Evolutionary conservation across 2,888 invertebrate species (phyloP).

Genomic region (Amaurobius ferox): DNA sequence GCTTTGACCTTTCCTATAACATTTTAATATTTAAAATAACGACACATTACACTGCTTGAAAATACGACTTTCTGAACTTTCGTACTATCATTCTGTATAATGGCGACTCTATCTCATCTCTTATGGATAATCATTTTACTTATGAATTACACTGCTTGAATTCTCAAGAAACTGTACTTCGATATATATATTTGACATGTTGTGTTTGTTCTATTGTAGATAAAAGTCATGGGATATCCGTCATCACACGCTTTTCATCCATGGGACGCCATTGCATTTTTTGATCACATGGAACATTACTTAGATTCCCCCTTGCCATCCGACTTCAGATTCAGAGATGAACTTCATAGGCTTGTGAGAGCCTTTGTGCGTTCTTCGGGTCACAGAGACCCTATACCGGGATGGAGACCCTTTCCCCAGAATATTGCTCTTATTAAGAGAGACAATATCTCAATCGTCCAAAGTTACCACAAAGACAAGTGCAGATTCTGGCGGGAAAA

Average conservation of each 20-base stretch:
- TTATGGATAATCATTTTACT: background rate
- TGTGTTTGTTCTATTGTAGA: slow-evolving; percentile 36
- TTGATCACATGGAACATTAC: slow-evolving; percentile 75
- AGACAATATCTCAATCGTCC: slow-evolving; percentile 65
- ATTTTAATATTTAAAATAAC: too few species aligned
- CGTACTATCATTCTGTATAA: too few species aligned
- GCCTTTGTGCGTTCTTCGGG: slow-evolving; percentile 74
- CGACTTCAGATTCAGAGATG: slow-evolving; percentile 74
- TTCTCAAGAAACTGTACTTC: background rate
- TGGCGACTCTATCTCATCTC: too few species aligned
- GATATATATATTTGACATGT: background rate
- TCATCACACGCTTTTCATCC: slow-evolving; percentile 74
- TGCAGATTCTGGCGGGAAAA: slow-evolving; percentile 75
- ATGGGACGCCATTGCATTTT: slow-evolving; percentile 76
- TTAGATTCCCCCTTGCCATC: slow-evolving; percentile 72
- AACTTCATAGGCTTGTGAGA: slow-evolving; percentile 74
- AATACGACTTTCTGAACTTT: too few species aligned
- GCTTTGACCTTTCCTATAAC: too few species aligned
- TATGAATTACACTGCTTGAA: too few species aligned
- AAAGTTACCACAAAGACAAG: slow-evolving; percentile 74
- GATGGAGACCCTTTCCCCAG: slow-evolving; percentile 74
- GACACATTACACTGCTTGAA: too few species aligned
- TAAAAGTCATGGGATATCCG: slow-evolving; percentile 73
- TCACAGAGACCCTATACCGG: slow-evolving; percentile 46
- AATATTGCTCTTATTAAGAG: slow-evolving; percentile 73